These are phyloP conservation scores for Eupeodes luniger DNA, from an alignment of 2,888 invertebrate genomes.

Conservation along the genomic window DNA sequence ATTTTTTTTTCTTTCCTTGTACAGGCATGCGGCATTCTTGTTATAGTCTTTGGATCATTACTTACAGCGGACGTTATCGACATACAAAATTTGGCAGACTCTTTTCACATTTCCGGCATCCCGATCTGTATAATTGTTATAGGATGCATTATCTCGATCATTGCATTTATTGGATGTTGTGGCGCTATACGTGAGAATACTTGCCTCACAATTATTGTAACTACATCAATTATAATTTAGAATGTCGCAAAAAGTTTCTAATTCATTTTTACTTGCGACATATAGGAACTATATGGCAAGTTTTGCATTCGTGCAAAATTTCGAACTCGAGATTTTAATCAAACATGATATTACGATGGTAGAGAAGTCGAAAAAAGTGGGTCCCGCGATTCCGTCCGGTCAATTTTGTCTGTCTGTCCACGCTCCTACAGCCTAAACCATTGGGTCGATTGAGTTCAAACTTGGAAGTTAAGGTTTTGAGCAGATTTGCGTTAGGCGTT, in stretches of 20 bases:
- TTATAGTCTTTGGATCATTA: slow-evolving; percentile 88
- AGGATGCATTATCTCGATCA: slow-evolving; percentile 90
- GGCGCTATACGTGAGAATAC: slow-evolving; percentile 94
- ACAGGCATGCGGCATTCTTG: slow-evolving; percentile 89
- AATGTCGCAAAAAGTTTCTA: background rate
- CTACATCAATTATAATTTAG: slow-evolving; percentile 77
- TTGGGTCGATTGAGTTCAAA: no score
- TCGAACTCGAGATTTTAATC: no score
- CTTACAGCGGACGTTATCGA: slow-evolving; percentile 87
- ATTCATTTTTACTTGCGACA: no score
- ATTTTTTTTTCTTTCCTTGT: slow-evolving; percentile 62
- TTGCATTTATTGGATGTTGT: slow-evolving; percentile 95
- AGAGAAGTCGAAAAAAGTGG: no score
- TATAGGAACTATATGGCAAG: no score
- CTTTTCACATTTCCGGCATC: slow-evolving; percentile 85
- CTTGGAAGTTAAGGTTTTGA: no score
- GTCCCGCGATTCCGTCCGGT: no score
- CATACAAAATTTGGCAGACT: slow-evolving; percentile 84
- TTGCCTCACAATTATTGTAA: slow-evolving; percentile 93
- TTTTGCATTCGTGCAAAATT: no score
- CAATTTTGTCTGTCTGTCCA: no score
- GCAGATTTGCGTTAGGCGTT: no score
- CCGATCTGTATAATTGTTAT: slow-evolving; percentile 88
- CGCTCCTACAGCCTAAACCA: no score
- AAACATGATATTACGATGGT: no score